Conservation (phyloP, 2,797 vertebrate genomes). For the Anguilla anguilla region DNA sequence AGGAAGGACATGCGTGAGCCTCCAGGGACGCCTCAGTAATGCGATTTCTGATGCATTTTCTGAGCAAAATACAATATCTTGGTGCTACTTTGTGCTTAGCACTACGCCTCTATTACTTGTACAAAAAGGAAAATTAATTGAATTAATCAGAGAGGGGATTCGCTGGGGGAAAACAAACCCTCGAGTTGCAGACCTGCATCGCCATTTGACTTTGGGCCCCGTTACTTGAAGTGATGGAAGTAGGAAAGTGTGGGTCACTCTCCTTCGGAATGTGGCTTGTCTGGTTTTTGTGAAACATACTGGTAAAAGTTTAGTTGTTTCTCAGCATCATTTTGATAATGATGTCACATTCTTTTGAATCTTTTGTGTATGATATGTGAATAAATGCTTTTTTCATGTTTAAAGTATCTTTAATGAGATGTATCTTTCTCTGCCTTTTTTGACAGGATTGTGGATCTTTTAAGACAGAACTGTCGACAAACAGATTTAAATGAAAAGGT, state of each 20-base stretch:
- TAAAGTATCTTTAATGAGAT: neutral
- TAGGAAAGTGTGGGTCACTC: neutral
- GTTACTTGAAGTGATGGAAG: neutral
- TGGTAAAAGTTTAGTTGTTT: too few species aligned
- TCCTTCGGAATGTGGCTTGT: neutral
- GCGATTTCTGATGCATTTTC: slow-evolving; percentile 33
- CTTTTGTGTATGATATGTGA: too few species aligned
- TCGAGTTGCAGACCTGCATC: neutral
- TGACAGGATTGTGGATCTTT: too few species aligned
- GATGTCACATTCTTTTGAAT: too few species aligned
- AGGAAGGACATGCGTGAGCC: neutral
- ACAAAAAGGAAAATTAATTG: slow-evolving; percentile 57
- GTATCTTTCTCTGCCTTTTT: neutral
- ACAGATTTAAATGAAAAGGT: too few species aligned
- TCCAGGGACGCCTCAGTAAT: neutral
- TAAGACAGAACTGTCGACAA: too few species aligned
- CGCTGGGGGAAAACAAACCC: neutral
- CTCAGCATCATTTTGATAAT: too few species aligned
- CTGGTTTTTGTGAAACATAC: too few species aligned
- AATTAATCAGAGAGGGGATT: slow-evolving; percentile 48
- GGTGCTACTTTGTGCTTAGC: slow-evolving; percentile 57
- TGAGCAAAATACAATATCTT: slow-evolving; percentile 51
- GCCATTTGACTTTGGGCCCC: neutral
- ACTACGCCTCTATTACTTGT: slow-evolving; percentile 55
- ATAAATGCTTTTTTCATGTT: neutral